Conservation (phyloP, 2,113 vertebrate species). For the Lagenorhynchus albirostris region DNA sequence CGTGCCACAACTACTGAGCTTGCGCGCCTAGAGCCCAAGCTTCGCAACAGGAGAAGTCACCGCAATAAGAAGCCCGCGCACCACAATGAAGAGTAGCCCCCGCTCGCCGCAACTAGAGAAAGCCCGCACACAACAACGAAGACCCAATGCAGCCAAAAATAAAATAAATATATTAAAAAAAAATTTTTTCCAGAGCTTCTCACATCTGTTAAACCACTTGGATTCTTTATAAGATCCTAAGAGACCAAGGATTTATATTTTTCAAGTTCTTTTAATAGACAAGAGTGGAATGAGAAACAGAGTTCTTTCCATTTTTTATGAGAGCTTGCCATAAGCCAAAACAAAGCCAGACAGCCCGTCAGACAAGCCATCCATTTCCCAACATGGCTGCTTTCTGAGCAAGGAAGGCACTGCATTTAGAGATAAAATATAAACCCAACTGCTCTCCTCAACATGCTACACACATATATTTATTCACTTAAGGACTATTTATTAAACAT, state of each 20-base stretch:
- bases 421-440: conserved; percentile 6
- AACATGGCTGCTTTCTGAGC: neutral
- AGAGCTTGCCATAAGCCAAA: neutral
- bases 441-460: neutral
- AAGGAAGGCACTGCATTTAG: neutral
- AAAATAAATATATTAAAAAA: no score
- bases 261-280: conserved; percentile 37
- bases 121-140: no score
- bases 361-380: neutral
- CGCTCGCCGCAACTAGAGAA: no score
- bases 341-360: neutral
- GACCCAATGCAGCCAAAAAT: no score
- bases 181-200: neutral
- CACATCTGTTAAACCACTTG: conserved; percentile 31
- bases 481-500: neutral
- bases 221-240: conserved; percentile 31
- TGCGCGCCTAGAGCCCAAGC: no score
- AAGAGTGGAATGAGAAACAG: neutral
- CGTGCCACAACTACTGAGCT: no score
- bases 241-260: conserved; percentile 43
- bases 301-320: conserved; percentile 39
- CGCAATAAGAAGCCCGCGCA: no score
- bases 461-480: neutral
- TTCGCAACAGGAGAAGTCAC: no score
- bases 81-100: no score